Conservation (phyloP, 2,113 vertebrate species). For the Laticauda colubrina region DNA sequence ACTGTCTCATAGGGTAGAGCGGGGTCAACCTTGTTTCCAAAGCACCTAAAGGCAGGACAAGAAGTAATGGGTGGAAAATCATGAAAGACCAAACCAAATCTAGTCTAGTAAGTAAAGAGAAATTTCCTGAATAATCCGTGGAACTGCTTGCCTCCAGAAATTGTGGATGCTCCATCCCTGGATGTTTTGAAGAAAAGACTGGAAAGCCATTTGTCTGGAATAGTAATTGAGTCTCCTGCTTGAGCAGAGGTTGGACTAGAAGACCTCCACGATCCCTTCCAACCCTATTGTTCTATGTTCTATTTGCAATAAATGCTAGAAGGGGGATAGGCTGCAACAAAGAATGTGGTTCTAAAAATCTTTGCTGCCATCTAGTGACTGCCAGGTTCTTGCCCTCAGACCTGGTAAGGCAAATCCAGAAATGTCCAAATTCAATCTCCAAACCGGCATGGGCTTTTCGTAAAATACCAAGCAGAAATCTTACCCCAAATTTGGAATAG, state of each 20-base stretch:
- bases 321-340: neutral
- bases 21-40: no score
- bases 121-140: no score
- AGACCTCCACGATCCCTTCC: neutral
- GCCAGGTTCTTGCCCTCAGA: neutral
- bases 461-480: neutral
- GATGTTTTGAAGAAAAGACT: neutral
- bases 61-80: no score
- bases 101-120: no score
- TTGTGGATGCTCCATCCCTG: no score
- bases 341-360: neutral
- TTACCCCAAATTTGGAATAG: neutral
- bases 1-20: no score
- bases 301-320: neutral
- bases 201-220: no score
- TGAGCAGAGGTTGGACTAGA: neutral
- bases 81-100: no score
- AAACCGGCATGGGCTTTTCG: neutral
- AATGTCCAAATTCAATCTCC: neutral
- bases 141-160: no score
- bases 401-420: neutral
- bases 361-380: neutral
- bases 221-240: no score
- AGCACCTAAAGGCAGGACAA: no score
- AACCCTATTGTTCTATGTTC: neutral